phyloP scores from a whole-genome alignment of 2,113 vertebrate genomes.

The Pluvianellus socialis region DNA sequence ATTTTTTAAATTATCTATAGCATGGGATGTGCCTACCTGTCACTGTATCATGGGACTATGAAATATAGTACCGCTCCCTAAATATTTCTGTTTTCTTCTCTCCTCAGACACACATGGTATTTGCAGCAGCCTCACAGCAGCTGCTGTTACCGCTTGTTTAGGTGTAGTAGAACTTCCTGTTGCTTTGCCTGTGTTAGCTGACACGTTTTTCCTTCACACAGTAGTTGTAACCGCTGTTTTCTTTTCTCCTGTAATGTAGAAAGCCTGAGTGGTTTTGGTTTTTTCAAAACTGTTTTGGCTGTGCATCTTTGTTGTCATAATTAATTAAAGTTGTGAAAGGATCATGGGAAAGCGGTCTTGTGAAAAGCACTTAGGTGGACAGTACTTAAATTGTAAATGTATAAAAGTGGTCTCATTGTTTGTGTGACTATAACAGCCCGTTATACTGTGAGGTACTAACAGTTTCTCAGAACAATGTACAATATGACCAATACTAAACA shows the following conservation, averaged over 20 bases:
- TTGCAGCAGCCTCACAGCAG: background rate
- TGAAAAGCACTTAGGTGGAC: conserved; percentile 22
- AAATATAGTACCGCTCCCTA: background rate
- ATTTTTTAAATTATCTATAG: background rate
- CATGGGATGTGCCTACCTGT: background rate
- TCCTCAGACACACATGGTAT: background rate
- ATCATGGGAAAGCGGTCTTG: conserved; percentile 7
- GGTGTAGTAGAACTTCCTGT: background rate
- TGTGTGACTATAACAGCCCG: background rate
- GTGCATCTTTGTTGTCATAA: background rate
- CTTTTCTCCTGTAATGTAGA: background rate
- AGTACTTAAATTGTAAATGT: conserved; percentile 20
- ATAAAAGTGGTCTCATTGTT: conserved; percentile 19
- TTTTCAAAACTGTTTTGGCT: background rate
- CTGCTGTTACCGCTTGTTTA: background rate
- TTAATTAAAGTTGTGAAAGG: background rate
- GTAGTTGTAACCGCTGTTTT: background rate
- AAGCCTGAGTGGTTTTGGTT: background rate
- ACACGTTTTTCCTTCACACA: background rate
- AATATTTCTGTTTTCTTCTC: background rate
- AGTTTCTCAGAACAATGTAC: conserved; percentile 35
- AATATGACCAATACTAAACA: background rate
- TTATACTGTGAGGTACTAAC: conserved; percentile 11
- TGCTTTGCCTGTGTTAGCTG: background rate
- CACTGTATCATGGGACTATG: background rate